These are phyloP conservation scores for Hydrolagus affinis DNA, from an alignment of 2,113 vertebrate genomes.

Conservation along the genomic window DNA sequence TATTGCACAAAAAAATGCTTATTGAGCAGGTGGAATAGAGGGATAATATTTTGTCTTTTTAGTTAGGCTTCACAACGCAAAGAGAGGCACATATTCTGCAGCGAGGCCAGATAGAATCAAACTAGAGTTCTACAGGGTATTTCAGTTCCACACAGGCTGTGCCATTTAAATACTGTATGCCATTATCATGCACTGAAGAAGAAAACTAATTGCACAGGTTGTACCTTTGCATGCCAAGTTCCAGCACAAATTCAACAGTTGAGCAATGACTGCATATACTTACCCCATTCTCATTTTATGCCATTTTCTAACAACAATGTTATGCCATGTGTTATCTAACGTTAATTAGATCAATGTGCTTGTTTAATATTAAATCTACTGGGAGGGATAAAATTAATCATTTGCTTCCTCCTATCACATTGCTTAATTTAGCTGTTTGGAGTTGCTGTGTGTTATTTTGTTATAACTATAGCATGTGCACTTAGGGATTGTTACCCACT, in stretches of 20 bases:
- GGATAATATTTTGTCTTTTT: slow-evolving; percentile 45
- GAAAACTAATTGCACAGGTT: slow-evolving; percentile 10
- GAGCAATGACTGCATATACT: slow-evolving; percentile 24
- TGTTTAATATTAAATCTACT: slow-evolving; percentile 14
- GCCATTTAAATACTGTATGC: slow-evolving; percentile 25
- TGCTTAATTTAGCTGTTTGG: slow-evolving; percentile 5
- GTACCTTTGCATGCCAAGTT: slow-evolving; percentile 9
- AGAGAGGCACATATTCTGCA: slow-evolving; percentile 49
- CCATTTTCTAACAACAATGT: not conserved
- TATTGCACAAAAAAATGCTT: slow-evolving; percentile 49
- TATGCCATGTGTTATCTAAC: not conserved
- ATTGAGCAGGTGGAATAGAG: slow-evolving; percentile 48
- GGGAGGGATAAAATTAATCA: slow-evolving; percentile 11
- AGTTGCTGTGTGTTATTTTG: slow-evolving; percentile 10
- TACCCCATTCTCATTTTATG: not conserved
- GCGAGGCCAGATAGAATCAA: slow-evolving; percentile 42
- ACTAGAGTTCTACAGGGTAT: not conserved
- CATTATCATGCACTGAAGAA: slow-evolving; percentile 16
- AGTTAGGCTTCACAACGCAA: slow-evolving; percentile 47
- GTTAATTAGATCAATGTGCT: not conserved
- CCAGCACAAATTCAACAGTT: slow-evolving; percentile 21
- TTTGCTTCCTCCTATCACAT: not conserved
- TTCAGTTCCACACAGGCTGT: not conserved
- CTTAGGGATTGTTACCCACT: not conserved
- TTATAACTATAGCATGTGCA: slow-evolving; percentile 1